These are phyloP conservation scores for Aproaerema taeniolella DNA, from an alignment of 2,888 invertebrate species.

Conservation along the genomic window DNA sequence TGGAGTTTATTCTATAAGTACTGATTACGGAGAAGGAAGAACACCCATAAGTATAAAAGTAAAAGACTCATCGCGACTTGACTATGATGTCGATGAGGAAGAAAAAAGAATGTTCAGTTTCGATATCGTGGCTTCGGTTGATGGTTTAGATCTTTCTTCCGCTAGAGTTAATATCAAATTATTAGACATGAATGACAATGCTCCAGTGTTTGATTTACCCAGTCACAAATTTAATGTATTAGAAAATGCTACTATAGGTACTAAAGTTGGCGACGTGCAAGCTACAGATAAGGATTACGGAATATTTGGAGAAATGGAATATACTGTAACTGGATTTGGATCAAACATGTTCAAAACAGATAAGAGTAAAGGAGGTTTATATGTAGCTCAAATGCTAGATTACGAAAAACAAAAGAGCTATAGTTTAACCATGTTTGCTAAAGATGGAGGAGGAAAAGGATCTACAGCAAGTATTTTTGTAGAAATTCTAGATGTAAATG, in stretches of 20 bases:
- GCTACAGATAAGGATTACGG: slow-evolving; percentile 87
- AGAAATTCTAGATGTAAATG: slow-evolving; percentile 85
- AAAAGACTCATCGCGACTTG: slow-evolving; percentile 79
- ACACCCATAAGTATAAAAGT: slow-evolving; percentile 86
- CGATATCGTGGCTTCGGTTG: slow-evolving; percentile 80
- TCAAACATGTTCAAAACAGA: slow-evolving; percentile 86
- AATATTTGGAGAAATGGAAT: slow-evolving; percentile 83
- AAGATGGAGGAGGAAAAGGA: slow-evolving; percentile 87
- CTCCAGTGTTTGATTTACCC: slow-evolving; percentile 81
- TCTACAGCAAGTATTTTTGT: slow-evolving; percentile 84
- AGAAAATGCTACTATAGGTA: slow-evolving; percentile 80
- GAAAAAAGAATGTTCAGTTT: slow-evolving; percentile 79
- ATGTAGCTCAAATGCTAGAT: slow-evolving; percentile 81
- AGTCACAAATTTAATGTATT: slow-evolving; percentile 81
- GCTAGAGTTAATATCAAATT: slow-evolving; percentile 81
- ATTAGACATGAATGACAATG: slow-evolving; percentile 88
- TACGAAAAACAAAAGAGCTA: slow-evolving; percentile 89
- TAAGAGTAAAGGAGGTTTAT: slow-evolving; percentile 80
- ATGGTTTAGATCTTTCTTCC: slow-evolving; percentile 74
- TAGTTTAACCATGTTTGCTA: slow-evolving; percentile 87
- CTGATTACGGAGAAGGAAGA: slow-evolving; percentile 82
- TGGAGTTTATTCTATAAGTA: slow-evolving; percentile 80
- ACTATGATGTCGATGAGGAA: slow-evolving; percentile 82
- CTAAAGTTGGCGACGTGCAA: slow-evolving; percentile 79
- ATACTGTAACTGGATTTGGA: slow-evolving; percentile 87